A percentile compares a stretch with the other conserved stretches of the same genome.
Conservation (phyloP, 2,888 invertebrate genomes). For the Drosophila hamatofila region DNA sequence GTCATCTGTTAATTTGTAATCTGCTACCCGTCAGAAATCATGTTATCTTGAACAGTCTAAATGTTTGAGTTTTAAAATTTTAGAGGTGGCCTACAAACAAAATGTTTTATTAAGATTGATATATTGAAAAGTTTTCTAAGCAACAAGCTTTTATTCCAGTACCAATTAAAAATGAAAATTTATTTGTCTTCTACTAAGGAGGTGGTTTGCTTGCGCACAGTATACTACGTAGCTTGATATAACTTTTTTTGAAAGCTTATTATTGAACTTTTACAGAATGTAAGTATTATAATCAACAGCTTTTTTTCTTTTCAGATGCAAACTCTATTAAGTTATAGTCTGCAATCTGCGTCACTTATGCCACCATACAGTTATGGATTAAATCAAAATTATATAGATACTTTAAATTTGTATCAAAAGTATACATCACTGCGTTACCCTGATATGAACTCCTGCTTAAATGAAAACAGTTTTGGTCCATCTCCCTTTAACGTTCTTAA, state of each 20-base stretch:
- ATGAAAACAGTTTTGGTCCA: conserved; percentile 33
- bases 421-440: conserved; percentile 46
- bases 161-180: no score
- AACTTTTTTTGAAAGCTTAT: neutral
- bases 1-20: no score
- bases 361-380: conserved; percentile 64
- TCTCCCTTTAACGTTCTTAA: conserved; percentile 30
- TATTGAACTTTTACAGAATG: neutral
- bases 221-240: neutral
- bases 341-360: conserved; percentile 62
- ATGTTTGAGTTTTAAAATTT: no score
- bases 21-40: no score
- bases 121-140: no score
- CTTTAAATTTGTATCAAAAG: conserved; percentile 61
- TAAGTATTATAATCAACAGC: neutral
- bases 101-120: no score
- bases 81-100: no score
- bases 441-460: conserved; percentile 44
- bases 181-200: no score
- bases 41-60: no score
- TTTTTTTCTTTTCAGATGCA: conserved; percentile 64
- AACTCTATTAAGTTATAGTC: conserved; percentile 65
- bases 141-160: no score
- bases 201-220: neutral
- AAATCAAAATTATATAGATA: conserved; percentile 69